phyloP scores from a whole-genome alignment of 2,113 vertebrate genomes.

The Colossoma macropomum region DNA sequence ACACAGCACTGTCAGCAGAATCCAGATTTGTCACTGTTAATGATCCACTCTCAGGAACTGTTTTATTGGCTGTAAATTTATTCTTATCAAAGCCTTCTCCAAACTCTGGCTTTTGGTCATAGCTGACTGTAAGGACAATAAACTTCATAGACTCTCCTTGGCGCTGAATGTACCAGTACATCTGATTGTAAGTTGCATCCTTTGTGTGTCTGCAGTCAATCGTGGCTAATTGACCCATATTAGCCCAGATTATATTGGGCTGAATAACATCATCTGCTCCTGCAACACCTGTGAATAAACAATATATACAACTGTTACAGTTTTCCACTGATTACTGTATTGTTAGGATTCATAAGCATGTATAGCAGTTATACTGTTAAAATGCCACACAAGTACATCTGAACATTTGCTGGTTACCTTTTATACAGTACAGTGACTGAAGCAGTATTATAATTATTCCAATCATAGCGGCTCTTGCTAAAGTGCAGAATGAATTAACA shows the following conservation, averaged over 20 bases:
- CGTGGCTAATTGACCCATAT: constrained; percentile 34
- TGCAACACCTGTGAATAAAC: constrained; percentile 44
- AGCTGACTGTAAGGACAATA: not conserved
- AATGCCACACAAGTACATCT: too few relatives aligned
- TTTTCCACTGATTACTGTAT: too few relatives aligned
- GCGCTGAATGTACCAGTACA: constrained; percentile 47
- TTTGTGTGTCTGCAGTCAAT: constrained; percentile 31
- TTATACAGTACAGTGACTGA: not conserved
- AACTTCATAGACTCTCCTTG: not conserved
- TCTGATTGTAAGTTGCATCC: constrained; percentile 26
- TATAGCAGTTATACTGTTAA: not conserved
- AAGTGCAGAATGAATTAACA: not conserved
- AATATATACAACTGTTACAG: not conserved
- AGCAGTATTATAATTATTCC: constrained; percentile 16
- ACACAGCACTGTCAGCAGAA: constrained; percentile 34
- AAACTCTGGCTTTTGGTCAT: not conserved
- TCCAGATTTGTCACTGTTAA: constrained; percentile 40
- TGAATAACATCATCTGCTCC: constrained; percentile 54
- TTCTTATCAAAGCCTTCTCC: not conserved
- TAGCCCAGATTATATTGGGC: constrained; percentile 10
- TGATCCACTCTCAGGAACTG: constrained; percentile 23
- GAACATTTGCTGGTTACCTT: constrained; percentile 10
- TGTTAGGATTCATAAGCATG: too few relatives aligned
- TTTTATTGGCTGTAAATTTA: constrained; percentile 38
- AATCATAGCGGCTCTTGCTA: not conserved